Evolutionary conservation across 2,888 invertebrate species (phyloP), one percentile per base, ranked within the genome.

Genomic region (Acrocera orbiculus): DNA sequence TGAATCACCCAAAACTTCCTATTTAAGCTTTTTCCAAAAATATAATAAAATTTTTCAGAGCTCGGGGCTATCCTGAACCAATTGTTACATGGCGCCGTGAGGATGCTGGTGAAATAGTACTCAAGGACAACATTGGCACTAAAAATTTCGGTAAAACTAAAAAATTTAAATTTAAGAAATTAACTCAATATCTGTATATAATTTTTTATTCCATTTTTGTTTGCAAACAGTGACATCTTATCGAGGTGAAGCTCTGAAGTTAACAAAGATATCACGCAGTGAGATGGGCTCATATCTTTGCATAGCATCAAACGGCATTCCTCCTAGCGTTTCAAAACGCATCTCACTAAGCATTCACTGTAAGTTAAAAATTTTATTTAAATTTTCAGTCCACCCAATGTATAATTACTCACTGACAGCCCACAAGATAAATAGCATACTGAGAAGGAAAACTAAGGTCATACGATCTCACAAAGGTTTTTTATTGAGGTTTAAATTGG

Each of bases 281-380:
- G 86, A 87, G 56, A 87, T 87, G 86, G 86, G 87, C 11, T 77
- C 81, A 40, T 89, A 87, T 62, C 68, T 86, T 47, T 87, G 87
- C 63, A 86, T 87, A 46, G 87, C 87, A 27, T 76, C 79, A 47
- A 89, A 89, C 50, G 80, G 82, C 17, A 76, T 87, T 29, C 86
- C 86, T 26, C 87, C 87, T 30, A 74, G 82, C 34, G 78, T 87
- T 48, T 85, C 83, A 64, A 87, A 87, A 63, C 70, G 86, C 53
- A 83, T 87, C 52, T 73, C 73, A 55, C 76, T 87, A 52, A 81
- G 76, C 65, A 86, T 87, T 46, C 80, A 86, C 57, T 89, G 89
- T 87, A 67, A 80, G 87, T 80, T n/a, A n/a, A n/a, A n/a, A n/a
- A n/a, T n/a, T n/a, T n/a, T n/a, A n/a, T n/a, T n/a, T n/a, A n/a